These are phyloP conservation scores for Osmerus eperlanus DNA, from an alignment of 2,113 vertebrate genomes.

Conservation along the genomic window DNA sequence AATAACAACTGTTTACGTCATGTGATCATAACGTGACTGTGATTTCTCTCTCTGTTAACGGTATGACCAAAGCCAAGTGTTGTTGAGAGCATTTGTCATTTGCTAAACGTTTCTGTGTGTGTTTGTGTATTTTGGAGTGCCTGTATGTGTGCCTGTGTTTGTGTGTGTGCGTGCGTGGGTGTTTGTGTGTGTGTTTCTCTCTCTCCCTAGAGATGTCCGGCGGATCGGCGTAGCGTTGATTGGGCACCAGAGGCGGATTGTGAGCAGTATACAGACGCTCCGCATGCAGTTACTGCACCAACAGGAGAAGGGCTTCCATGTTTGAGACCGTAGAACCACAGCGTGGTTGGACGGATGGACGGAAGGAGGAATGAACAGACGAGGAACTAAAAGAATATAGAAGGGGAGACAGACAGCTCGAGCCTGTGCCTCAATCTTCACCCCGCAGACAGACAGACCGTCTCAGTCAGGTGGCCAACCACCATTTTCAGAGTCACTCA, in stretches of 20 bases:
- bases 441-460: slow-evolving; percentile 59
- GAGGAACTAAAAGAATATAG: neutral
- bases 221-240: slow-evolving; percentile 91
- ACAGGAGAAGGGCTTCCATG: slow-evolving; percentile 97
- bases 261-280: slow-evolving; percentile 95
- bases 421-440: slow-evolving; percentile 85
- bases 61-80: no score
- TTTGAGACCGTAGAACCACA: slow-evolving; percentile 77
- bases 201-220: slow-evolving; percentile 87
- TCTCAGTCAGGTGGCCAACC: slow-evolving; percentile 36
- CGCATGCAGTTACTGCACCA: slow-evolving; percentile 91
- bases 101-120: neutral
- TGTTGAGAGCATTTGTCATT: no score
- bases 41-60: no score
- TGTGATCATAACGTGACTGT: no score
- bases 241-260: slow-evolving; percentile 95
- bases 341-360: slow-evolving; percentile 16
- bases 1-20: neutral
- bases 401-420: slow-evolving; percentile 61
- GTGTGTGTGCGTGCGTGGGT: slow-evolving; percentile 4
- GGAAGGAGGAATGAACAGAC: slow-evolving; percentile 17
- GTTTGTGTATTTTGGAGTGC: neutral
- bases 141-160: slow-evolving; percentile 1
- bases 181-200: slow-evolving; percentile 13
- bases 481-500: slow-evolving; percentile 20